Base-by-base conservation (phyloP, 2,797 vertebrate species). In the Sciurus vulgaris region DNA sequence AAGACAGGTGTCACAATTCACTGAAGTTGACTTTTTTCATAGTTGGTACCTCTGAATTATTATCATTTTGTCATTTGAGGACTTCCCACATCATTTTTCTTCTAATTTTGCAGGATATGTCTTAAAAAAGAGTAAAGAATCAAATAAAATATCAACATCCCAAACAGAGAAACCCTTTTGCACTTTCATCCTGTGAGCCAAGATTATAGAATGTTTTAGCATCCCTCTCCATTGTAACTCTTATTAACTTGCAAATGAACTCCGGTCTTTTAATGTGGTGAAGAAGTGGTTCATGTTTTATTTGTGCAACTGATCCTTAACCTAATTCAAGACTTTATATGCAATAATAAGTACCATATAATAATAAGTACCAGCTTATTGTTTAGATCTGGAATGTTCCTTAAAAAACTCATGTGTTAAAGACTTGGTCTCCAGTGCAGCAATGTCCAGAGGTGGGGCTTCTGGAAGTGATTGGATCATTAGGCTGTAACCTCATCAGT, bases 301-400 rank as follows among this genome's bases (percentile, higher is more conserved):
- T 69, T 81, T 77, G 51, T 65, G 24, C 41, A 77, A 92, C 35
- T 67, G 49, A 47, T 69, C 54, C 56, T 86, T 86, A 73, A 83
- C 30, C 47, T 14, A 83, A 44, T 28, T 93, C 65, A 81, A 89
- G 74, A 81, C 30, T 89, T 88, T 47, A 18, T 38, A 20, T 24
- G 5, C 9, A 81, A 49, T n/a, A n/a, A 77, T 93, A 89, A 95
- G 30, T 59, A 77, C 72, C 79, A 82, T 38, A 38, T 38, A 38
- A 88, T 44, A n/a, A 77, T 93, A 89, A 95, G 30, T 59, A 77
- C 72, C 79, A 82, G 30, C 92, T 86, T 90, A 54, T 54, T 17
- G 51, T 17, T 54, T 54, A 18, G 51, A 54, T 54, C 51, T 54
- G 51, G 17, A 54, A 54, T 54, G 15, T 54, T 54, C 51, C 51